These are phyloP conservation scores for Xestia ashworthii DNA, from an alignment of 2,888 invertebrate genomes.

Conservation along the genomic window DNA sequence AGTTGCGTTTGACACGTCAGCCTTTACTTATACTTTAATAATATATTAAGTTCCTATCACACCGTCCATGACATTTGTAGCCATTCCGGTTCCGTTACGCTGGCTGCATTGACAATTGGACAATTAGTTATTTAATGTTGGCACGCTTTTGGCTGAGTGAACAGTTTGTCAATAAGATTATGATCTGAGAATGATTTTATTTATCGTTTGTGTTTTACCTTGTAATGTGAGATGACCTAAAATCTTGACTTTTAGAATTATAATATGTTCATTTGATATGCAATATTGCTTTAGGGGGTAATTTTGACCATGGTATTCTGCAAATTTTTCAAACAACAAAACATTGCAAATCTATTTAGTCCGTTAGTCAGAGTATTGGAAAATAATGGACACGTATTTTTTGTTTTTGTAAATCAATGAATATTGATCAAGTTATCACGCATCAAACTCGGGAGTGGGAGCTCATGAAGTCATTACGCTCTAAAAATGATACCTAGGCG, in stretches of 20 bases:
- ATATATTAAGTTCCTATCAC: slow-evolving; percentile 42
- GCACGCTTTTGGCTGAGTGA: slow-evolving; percentile 24
- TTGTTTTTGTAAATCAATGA: too few relatives aligned
- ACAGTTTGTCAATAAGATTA: slow-evolving; percentile 26
- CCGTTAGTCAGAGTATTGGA: too few relatives aligned
- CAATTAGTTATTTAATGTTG: slow-evolving; percentile 61
- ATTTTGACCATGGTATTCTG: too few relatives aligned
- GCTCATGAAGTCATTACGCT: too few relatives aligned
- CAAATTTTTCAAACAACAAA: too few relatives aligned
- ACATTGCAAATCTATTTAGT: too few relatives aligned
- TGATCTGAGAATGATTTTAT: slow-evolving; percentile 22
- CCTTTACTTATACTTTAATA: slow-evolving; percentile 42
- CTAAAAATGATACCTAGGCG: too few relatives aligned
- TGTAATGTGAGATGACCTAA: slow-evolving; percentile 13
- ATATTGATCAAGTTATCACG: too few relatives aligned
- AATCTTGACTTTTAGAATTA: slow-evolving; percentile 19
- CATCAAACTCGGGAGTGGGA: too few relatives aligned
- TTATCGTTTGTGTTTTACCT: not conserved
- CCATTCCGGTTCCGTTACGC: slow-evolving; percentile 57
- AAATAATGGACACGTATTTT: too few relatives aligned
- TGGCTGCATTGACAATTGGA: slow-evolving; percentile 55
- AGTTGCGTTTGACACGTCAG: slow-evolving; percentile 58
- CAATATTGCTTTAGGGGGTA: too few relatives aligned
- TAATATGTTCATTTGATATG: too few relatives aligned
- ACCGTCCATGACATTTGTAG: slow-evolving; percentile 58